A percentile compares a stretch with the other conserved stretches of the same genome.
Conservation (phyloP, 2,113 vertebrate species). For the Entelurus aequoreus region DNA sequence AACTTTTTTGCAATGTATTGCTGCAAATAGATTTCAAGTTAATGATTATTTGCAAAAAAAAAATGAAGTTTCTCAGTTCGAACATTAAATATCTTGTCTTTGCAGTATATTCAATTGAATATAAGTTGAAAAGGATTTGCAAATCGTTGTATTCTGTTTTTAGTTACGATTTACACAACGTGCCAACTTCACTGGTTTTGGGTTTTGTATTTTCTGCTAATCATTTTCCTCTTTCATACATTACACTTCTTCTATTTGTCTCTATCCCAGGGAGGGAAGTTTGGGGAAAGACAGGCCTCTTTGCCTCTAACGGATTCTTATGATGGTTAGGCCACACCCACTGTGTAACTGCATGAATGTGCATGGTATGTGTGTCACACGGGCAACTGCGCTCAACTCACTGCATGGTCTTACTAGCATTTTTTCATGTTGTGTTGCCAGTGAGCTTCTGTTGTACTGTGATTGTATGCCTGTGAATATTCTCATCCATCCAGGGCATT, state of each 20-base stretch:
- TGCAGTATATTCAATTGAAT: too few relatives aligned
- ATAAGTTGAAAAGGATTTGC: too few relatives aligned
- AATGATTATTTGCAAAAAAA: too few relatives aligned
- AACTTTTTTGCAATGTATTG: too few relatives aligned
- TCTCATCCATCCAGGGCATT: neutral
- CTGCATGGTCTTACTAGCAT: conserved; percentile 47
- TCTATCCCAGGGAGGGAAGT: conserved; percentile 70
- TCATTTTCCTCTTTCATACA: conserved; percentile 7
- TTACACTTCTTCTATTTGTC: conserved; percentile 6
- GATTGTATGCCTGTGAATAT: conserved; percentile 5
- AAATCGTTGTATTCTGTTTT: too few relatives aligned
- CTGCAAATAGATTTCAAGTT: too few relatives aligned
- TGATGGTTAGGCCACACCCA: conserved; percentile 76
- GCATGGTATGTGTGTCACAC: conserved; percentile 75
- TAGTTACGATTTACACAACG: too few relatives aligned
- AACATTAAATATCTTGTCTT: too few relatives aligned
- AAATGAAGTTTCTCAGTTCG: too few relatives aligned
- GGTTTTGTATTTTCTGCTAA: neutral
- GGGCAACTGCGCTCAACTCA: conserved; percentile 43
- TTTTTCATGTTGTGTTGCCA: conserved; percentile 24
- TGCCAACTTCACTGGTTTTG: neutral
- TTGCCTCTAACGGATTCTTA: conserved; percentile 76
- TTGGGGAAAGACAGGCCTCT: conserved; percentile 71
- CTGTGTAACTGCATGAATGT: conserved; percentile 74
- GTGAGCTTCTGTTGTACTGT: conserved; percentile 29